These are phyloP conservation scores for Troilus luridus DNA, from an alignment of 2,888 invertebrate species.

Conservation along the genomic window DNA sequence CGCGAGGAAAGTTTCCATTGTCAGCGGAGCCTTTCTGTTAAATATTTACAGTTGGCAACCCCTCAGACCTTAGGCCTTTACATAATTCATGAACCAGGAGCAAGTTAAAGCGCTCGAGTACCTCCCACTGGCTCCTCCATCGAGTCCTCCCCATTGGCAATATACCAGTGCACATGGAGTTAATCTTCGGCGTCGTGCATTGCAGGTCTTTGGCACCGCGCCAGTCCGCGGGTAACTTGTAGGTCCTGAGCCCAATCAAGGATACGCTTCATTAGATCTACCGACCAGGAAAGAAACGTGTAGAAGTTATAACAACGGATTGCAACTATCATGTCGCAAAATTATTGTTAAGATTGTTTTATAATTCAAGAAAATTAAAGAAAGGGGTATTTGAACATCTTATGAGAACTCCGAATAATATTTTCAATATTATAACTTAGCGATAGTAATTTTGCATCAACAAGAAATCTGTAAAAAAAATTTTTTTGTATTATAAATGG, in stretches of 20 bases:
- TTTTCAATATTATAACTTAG: no score
- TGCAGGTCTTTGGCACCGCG: neutral
- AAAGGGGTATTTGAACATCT: no score
- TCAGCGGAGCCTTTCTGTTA: conserved; percentile 49
- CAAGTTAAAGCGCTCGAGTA: conserved; percentile 46
- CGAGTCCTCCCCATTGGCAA: neutral
- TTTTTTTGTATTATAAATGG: no score
- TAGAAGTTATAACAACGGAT: neutral
- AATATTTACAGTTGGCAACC: conserved; percentile 53
- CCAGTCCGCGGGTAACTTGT: neutral
- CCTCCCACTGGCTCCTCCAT: neutral
- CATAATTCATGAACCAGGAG: conserved; percentile 51
- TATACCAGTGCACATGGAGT: conserved; percentile 26
- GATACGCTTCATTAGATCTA: neutral
- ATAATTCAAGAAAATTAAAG: no score
- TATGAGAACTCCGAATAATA: no score
- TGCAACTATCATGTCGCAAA: no score
- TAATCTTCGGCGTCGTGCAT: conserved; percentile 3
- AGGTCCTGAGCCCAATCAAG: neutral
- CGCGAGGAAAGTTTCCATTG: conserved; percentile 51
- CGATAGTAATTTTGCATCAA: no score
- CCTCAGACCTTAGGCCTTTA: neutral
- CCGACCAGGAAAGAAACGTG: neutral
- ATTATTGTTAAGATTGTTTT: no score
- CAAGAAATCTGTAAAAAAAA: no score